Percentiles rank a stretch among this genome's conserved stretches.
These are phyloP conservation scores for Ceyx margarethae DNA, from an alignment of 2,113 vertebrate genomes.

Conservation along the genomic window DNA sequence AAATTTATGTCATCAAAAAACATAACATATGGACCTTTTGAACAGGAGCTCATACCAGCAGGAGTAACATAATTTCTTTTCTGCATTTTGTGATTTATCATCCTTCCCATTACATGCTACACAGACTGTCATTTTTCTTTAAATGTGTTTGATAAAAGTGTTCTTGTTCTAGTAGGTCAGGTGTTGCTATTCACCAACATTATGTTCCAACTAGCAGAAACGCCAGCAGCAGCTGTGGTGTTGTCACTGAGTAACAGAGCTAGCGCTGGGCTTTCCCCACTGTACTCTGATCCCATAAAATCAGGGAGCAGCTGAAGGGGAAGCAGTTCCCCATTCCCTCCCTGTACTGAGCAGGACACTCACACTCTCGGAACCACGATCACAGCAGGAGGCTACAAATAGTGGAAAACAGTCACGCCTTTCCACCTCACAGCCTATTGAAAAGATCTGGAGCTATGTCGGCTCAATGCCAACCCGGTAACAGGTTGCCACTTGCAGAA, in stretches of 20 bases:
- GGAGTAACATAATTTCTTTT: constrained; percentile 57
- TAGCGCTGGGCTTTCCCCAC: accelerated
- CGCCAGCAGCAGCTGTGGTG: background rate
- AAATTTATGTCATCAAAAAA: constrained; percentile 64
- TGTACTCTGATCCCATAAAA: background rate
- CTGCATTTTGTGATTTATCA: constrained; percentile 60
- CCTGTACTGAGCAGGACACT: accelerated
- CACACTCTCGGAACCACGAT: accelerated
- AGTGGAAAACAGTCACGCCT: background rate
- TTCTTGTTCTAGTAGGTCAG: constrained; percentile 40
- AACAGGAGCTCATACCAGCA: constrained; percentile 12
- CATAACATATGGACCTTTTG: constrained; percentile 30
- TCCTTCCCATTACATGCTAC: constrained; percentile 44
- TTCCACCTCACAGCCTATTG: background rate
- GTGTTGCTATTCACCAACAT: constrained; percentile 53
- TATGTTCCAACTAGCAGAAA: background rate
- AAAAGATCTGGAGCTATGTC: accelerated
- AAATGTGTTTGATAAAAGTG: constrained; percentile 61
- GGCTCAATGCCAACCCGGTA: accelerated
- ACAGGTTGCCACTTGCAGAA: background rate
- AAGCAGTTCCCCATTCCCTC: background rate
- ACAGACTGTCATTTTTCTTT: constrained; percentile 46
- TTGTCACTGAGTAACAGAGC: background rate
- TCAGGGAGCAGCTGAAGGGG: background rate
- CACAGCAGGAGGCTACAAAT: background rate